Percentiles rank a stretch among this genome's conserved stretches.
phyloP scores from a whole-genome alignment of 2,797 vertebrate species.

The Australoheros facetus region DNA sequence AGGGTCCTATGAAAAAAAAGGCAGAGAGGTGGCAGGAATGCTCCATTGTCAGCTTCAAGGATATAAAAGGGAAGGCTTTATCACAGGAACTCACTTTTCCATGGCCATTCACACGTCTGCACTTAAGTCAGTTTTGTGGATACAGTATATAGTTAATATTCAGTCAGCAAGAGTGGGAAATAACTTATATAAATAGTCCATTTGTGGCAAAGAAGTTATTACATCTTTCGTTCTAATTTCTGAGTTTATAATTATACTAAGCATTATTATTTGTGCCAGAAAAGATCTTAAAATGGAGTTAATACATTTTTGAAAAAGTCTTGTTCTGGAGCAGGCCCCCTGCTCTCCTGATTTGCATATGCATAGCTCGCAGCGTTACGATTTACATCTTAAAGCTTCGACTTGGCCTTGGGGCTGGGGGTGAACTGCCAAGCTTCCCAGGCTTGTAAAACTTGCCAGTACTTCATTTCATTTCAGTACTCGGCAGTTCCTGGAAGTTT shows the following conservation, averaged over 20 bases:
- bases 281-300: background rate
- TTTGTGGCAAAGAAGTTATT: background rate
- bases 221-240: background rate
- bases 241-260: background rate
- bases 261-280: background rate
- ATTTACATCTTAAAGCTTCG: background rate
- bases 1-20: conserved; percentile 53
- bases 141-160: background rate
- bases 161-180: background rate
- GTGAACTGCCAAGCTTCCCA: background rate
- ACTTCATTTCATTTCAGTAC: background rate
- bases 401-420: background rate
- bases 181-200: background rate
- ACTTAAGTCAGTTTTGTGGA: conserved; percentile 25
- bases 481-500: background rate
- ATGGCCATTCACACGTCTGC: conserved; percentile 16
- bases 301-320: background rate
- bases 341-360: conserved; percentile 1
- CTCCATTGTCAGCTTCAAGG: conserved; percentile 50
- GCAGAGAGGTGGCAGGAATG: conserved; percentile 54
- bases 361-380: background rate
- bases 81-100: conserved; percentile 38
- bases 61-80: conserved; percentile 66
- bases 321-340: background rate
- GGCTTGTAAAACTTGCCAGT: background rate